Evolutionary conservation across 2,113 vertebrate species (phyloP).

Genomic region (Corydoras maculifer): DNA sequence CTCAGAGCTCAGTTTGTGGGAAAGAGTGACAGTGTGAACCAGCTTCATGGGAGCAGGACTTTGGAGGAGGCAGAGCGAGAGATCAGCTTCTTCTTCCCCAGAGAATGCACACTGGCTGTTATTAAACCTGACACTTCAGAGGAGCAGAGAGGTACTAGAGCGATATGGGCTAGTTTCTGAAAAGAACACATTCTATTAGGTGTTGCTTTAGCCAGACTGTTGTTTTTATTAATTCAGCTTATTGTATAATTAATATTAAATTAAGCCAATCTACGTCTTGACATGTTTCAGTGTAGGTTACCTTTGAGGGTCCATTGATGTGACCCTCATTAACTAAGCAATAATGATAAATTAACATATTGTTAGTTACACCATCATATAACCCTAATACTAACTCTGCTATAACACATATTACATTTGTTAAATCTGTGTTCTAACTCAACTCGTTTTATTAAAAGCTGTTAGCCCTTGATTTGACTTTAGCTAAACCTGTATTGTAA

Average conservation of each 20-base stretch:
- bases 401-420: too few species aligned
- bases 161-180: background rate
- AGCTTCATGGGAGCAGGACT: slow-evolving; percentile 65
- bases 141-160: slow-evolving; percentile 57
- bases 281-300: too few species aligned
- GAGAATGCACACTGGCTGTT: slow-evolving; percentile 63
- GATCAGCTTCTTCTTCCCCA: slow-evolving; percentile 68
- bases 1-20: slow-evolving; percentile 59
- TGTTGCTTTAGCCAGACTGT: background rate
- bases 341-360: too few species aligned
- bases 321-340: too few species aligned
- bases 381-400: too few species aligned
- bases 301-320: too few species aligned
- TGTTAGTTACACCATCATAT: too few species aligned
- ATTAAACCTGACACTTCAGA: slow-evolving; percentile 67
- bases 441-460: too few species aligned
- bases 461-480: too few species aligned
- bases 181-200: background rate
- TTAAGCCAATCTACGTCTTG: background rate
- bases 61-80: slow-evolving; percentile 59
- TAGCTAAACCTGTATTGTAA: too few species aligned
- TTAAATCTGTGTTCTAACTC: too few species aligned
- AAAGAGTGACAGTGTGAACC: slow-evolving; percentile 56
- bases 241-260: background rate
- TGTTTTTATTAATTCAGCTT: background rate